Conservation (phyloP, 2,888 invertebrate genomes). For the Drosophila monieri region DNA sequence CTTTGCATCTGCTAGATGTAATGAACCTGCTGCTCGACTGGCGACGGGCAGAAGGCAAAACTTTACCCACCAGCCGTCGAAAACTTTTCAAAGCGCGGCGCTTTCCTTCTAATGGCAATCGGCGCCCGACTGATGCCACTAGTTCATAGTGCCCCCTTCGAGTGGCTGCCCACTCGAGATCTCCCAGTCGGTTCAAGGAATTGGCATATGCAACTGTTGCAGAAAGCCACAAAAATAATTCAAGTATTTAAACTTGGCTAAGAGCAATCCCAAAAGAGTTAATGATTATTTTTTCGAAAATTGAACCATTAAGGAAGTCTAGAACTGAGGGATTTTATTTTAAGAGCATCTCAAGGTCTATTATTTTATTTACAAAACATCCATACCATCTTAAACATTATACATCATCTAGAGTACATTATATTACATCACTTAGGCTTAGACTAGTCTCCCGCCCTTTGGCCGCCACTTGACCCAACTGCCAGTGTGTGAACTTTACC, state of each 20-base stretch:
- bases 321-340: too few relatives aligned
- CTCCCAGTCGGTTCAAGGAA: conserved; percentile 64
- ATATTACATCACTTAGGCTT: too few relatives aligned
- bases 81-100: conserved; percentile 50
- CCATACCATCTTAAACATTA: too few relatives aligned
- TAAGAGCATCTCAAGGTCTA: not conserved
- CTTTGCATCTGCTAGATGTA: conserved; percentile 47
- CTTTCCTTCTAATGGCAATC: conserved; percentile 68
- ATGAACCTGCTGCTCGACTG: conserved; percentile 46
- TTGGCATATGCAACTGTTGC: conserved; percentile 54
- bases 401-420: too few relatives aligned
- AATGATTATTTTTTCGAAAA: not conserved
- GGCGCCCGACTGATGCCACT: conserved; percentile 47
- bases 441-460: not conserved
- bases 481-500: conserved; percentile 59
- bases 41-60: conserved; percentile 24
- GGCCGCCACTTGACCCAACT: not conserved
- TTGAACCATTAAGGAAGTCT: not conserved
- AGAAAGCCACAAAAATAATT: conserved; percentile 38
- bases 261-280: not conserved
- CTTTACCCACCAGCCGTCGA: conserved; percentile 49
- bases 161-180: conserved; percentile 45
- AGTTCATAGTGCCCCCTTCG: conserved; percentile 43
- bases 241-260: conserved; percentile 22
- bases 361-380: too few relatives aligned